A percentile compares a stretch with the other conserved stretches of the same genome.
These are phyloP conservation scores for Pogonocherus hispidulus DNA, from an alignment of 2,888 invertebrate genomes.

Conservation along the genomic window DNA sequence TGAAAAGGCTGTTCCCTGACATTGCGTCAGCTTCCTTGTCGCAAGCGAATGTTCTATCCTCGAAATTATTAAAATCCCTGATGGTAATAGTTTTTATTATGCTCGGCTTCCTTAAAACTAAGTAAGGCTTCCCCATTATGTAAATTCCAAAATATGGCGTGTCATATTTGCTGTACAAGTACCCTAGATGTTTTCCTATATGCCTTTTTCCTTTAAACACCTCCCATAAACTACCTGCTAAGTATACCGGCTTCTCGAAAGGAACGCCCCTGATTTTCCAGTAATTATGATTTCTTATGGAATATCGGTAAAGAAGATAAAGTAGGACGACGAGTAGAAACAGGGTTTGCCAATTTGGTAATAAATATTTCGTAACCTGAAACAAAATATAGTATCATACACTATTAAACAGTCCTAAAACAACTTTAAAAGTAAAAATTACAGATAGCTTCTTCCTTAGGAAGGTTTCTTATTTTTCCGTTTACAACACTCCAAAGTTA, in stretches of 20 bases:
- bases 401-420: too few species aligned
- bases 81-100: constrained; percentile 68
- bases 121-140: constrained; percentile 68
- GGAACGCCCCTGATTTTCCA: constrained; percentile 56
- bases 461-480: too few species aligned
- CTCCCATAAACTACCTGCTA: constrained; percentile 58
- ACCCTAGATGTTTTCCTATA: constrained; percentile 62
- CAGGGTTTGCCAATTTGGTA: constrained; percentile 40
- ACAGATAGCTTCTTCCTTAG: too few species aligned
- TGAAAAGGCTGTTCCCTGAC: constrained; percentile 67
- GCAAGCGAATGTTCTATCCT: constrained; percentile 69
- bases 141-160: constrained; percentile 68
- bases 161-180: constrained; percentile 61
- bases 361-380: not conserved
- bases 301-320: constrained; percentile 46
- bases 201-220: constrained; percentile 59
- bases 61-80: constrained; percentile 69
- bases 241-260: constrained; percentile 52
- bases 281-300: constrained; percentile 54
- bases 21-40: constrained; percentile 67
- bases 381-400: constrained; percentile 1
- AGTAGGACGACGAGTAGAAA: constrained; percentile 41
- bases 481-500: too few species aligned
- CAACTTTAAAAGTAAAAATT: too few species aligned
- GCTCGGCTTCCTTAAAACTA: constrained; percentile 68